phyloP scores from a whole-genome alignment of 1,140 invertebrate genomes.

The Habropoda laboriosa region DNA sequence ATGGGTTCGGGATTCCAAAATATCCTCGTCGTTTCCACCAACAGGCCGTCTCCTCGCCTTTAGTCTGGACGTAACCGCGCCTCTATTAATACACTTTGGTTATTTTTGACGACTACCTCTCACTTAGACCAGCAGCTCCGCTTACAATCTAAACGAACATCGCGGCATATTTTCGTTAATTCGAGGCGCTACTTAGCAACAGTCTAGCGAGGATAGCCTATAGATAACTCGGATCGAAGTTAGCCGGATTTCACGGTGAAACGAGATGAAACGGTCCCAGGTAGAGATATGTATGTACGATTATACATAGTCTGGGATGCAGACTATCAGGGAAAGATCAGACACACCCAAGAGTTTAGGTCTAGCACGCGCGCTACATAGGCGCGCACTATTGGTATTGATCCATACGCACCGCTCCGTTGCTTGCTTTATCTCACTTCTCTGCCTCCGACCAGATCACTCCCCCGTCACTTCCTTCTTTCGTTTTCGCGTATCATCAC shows the following conservation, averaged over 20 bases:
- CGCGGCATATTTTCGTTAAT: not conserved
- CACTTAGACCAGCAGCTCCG: slow-evolving; percentile 57
- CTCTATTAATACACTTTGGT: slow-evolving; percentile 77
- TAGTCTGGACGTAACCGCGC: slow-evolving; percentile 46
- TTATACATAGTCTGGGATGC: not conserved
- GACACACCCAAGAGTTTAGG: slow-evolving; percentile 68
- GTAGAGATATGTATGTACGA: too few species aligned
- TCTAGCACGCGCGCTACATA: slow-evolving; percentile 63
- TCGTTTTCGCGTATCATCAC: slow-evolving; percentile 36
- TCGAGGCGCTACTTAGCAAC: too few species aligned
- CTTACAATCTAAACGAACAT: slow-evolving; percentile 28
- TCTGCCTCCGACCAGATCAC: not conserved
- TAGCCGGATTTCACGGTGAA: too few species aligned
- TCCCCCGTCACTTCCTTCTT: not conserved
- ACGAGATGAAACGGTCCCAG: too few species aligned
- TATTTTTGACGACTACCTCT: slow-evolving; percentile 73
- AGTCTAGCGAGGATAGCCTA: too few species aligned
- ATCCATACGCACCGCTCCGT: slow-evolving; percentile 62
- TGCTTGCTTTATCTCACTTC: not conserved
- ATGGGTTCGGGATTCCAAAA: slow-evolving; percentile 73
- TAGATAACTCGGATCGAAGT: too few species aligned
- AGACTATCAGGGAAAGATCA: not conserved
- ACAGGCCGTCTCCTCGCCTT: slow-evolving; percentile 40
- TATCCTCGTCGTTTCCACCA: slow-evolving; percentile 67
- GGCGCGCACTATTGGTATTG: slow-evolving; percentile 68